Evolutionary conservation across 1,140 invertebrate genomes (phyloP).

Genomic region (Hypothenemus hampei): DNA sequence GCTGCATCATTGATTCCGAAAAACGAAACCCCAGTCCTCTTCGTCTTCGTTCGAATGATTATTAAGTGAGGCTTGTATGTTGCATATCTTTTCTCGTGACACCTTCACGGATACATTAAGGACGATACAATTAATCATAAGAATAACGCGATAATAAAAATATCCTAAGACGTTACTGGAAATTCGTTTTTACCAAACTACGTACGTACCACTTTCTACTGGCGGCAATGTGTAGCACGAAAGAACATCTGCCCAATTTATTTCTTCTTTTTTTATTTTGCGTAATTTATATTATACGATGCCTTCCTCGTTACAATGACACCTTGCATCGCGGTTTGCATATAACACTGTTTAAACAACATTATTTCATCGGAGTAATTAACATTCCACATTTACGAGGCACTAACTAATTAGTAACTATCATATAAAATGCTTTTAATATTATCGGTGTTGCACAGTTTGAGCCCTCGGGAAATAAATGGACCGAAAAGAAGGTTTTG

Average conservation of each 20-base stretch:
- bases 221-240: conserved; percentile 19
- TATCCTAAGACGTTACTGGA: conserved; percentile 18
- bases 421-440: no score
- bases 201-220: conserved; percentile 19
- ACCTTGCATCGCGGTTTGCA: conserved; percentile 8
- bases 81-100: neutral
- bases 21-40: neutral
- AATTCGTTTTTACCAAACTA: no score
- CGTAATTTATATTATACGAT: conserved; percentile 18
- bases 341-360: no score
- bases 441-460: no score
- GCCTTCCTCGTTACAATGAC: conserved; percentile 13
- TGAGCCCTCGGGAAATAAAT: no score
- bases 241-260: conserved; percentile 21
- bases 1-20: neutral
- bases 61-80: neutral
- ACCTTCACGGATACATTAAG: neutral
- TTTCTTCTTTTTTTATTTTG: conserved; percentile 14
- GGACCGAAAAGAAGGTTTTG: neutral
- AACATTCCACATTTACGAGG: no score
- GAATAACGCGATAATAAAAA: conserved; percentile 14
- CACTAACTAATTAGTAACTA: no score
- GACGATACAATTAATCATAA: conserved; percentile 15
- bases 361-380: no score
- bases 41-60: no score